Percentiles rank a stretch among this genome's conserved stretches.
Evolutionary conservation across 2,797 vertebrate genomes (phyloP).

Genomic region (Meda fulgida): DNA sequence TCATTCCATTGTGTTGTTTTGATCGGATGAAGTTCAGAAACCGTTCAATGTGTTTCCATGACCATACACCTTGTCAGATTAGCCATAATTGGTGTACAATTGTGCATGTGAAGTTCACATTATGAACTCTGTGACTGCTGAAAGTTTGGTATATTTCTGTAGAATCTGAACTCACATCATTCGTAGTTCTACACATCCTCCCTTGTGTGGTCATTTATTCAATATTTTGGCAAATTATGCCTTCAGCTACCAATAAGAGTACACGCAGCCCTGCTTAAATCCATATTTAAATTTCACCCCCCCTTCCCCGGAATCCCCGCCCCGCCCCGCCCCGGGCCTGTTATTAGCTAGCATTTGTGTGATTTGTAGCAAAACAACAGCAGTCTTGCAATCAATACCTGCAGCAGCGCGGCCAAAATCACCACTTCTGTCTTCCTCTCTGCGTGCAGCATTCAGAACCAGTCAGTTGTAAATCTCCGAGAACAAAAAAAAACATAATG

Average conservation of each 20-base stretch:
- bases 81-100: neutral
- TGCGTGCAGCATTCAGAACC: constrained; percentile 70
- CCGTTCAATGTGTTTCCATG: neutral
- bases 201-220: neutral
- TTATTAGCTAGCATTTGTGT: constrained; percentile 3
- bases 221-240: neutral
- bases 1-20: neutral
- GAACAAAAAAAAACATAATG: constrained; percentile 73
- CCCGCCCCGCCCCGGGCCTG: neutral
- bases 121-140: no score
- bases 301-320: no score
- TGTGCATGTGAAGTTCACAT: no score
- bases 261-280: neutral
- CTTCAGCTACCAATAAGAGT: neutral
- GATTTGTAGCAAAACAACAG: constrained; percentile 21
- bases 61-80: neutral
- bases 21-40: neutral
- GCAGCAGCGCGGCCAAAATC: constrained; percentile 4
- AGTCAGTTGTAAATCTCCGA: constrained; percentile 74
- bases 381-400: constrained; percentile 10
- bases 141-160: neutral
- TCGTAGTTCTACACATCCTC: neutral
- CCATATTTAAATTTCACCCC: neutral
- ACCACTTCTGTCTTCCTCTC: constrained; percentile 57
- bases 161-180: neutral